Evolutionary conservation across 2,113 vertebrate genomes (phyloP).

Genomic region (Gadus macrocephalus): DNA sequence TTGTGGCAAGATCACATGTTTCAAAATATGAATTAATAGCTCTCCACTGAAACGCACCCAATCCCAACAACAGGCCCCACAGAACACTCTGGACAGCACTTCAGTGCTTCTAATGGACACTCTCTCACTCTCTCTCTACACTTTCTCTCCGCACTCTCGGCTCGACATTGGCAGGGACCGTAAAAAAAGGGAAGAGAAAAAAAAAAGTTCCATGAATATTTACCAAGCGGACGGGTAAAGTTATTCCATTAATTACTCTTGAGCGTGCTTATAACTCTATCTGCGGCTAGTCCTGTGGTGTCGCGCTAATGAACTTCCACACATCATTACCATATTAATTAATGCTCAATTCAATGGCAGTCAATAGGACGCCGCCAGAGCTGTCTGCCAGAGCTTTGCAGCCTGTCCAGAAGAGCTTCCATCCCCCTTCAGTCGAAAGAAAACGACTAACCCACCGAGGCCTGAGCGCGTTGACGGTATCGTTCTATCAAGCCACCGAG

Average conservation of each 20-base stretch:
- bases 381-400: slow-evolving; percentile 38
- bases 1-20: slow-evolving; percentile 60
- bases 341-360: slow-evolving; percentile 62
- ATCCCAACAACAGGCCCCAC: slow-evolving; percentile 70
- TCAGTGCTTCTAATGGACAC: slow-evolving; percentile 76
- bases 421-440: slow-evolving; percentile 13
- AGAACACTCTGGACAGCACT: slow-evolving; percentile 66
- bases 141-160: slow-evolving; percentile 53
- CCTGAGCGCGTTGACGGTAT: too few relatives aligned
- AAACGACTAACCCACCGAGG: too few relatives aligned
- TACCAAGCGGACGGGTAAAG: slow-evolving; percentile 65
- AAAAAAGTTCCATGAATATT: slow-evolving; percentile 75
- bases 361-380: slow-evolving; percentile 59
- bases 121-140: slow-evolving; percentile 45
- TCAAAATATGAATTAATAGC: slow-evolving; percentile 68
- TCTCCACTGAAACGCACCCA: slow-evolving; percentile 68
- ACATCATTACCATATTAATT: slow-evolving; percentile 76
- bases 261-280: slow-evolving; percentile 65
- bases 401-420: slow-evolving; percentile 39
- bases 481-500: too few relatives aligned
- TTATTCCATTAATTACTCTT: slow-evolving; percentile 77
- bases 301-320: slow-evolving; percentile 70
- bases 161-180: too few relatives aligned
- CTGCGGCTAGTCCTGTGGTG: slow-evolving; percentile 65
- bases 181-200: slow-evolving; percentile 37